Percentiles rank a stretch among this genome's conserved stretches.
phyloP scores from a whole-genome alignment of 2,888 invertebrate species.

The Hirudinaria manillensis region DNA sequence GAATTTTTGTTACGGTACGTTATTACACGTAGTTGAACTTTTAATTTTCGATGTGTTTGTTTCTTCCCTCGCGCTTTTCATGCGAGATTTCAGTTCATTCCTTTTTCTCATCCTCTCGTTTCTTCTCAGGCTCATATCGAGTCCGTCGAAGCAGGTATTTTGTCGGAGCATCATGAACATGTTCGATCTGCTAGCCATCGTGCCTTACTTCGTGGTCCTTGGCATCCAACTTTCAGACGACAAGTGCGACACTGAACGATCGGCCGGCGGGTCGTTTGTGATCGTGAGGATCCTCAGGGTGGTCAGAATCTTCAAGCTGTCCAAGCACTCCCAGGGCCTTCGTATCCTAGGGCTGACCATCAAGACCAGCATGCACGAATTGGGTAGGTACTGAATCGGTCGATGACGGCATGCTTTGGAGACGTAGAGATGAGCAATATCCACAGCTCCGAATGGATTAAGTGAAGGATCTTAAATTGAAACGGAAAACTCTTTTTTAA shows the following conservation, averaged over 20 bases:
- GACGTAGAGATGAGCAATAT: too few species aligned
- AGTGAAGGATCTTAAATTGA: too few species aligned
- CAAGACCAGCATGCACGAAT: conserved; percentile 48
- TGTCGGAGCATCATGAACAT: conserved; percentile 48
- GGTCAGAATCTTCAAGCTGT: conserved; percentile 50
- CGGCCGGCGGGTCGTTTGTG: conserved; percentile 43
- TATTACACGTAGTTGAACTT: not conserved
- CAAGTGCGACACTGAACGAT: conserved; percentile 42
- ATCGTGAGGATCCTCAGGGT: conserved; percentile 48
- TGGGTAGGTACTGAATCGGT: conserved; percentile 38
- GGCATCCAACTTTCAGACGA: conserved; percentile 41
- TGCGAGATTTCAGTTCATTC: not conserved
- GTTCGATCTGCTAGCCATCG: conserved; percentile 51
- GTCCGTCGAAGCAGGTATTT: conserved; percentile 48
- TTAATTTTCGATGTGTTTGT: not conserved
- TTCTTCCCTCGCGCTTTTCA: not conserved
- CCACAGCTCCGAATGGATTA: too few species aligned
- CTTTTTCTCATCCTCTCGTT: not conserved
- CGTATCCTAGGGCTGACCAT: conserved; percentile 51
- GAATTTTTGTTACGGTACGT: conserved; percentile 46
- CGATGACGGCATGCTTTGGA: not conserved
- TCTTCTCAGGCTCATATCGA: conserved; percentile 40
- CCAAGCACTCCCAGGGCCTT: conserved; percentile 51
- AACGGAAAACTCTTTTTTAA: too few species aligned
- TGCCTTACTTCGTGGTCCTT: conserved; percentile 50